Evolutionary conservation across 2,797 vertebrate species (phyloP).

Genomic region (Mastacembelus armatus): DNA sequence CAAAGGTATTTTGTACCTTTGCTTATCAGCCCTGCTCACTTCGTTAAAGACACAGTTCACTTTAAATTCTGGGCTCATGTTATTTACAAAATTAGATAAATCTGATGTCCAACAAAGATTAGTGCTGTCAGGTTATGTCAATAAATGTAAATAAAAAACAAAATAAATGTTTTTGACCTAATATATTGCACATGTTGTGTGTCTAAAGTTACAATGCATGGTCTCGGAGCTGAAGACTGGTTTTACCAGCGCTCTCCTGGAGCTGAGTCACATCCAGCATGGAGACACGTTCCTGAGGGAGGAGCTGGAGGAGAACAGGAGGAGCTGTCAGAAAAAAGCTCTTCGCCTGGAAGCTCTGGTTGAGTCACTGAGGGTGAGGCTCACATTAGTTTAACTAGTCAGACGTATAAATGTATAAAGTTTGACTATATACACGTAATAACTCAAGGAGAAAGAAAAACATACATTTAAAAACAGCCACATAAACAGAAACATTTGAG

Average conservation of each 20-base stretch:
- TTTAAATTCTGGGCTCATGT: background rate
- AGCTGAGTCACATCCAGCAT: slow-evolving; percentile 85
- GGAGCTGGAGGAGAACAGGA: slow-evolving; percentile 82
- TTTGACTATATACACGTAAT: no score
- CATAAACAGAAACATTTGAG: background rate
- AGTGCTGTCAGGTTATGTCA: background rate
- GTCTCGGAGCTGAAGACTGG: slow-evolving; percentile 84
- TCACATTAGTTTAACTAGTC: background rate
- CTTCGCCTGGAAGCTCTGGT: slow-evolving; percentile 81
- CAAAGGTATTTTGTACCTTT: slow-evolving; percentile 76
- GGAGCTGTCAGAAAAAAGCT: slow-evolving; percentile 81
- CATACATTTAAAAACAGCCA: background rate
- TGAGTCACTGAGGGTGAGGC: slow-evolving; percentile 78
- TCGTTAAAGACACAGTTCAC: slow-evolving; percentile 39
- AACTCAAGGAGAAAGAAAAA: no score
- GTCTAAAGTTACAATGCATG: slow-evolving; percentile 80
- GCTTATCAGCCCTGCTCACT: slow-evolving; percentile 13
- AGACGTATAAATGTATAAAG: background rate
- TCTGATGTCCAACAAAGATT: no score
- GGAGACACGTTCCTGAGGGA: slow-evolving; percentile 81
- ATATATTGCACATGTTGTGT: background rate
- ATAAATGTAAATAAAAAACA: background rate
- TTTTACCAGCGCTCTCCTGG: slow-evolving; percentile 80
- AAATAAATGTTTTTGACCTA: background rate
- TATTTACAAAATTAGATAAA: background rate